Evolutionary conservation across 2,113 vertebrate species (phyloP), one percentile per base, ranked within the genome.

Genomic region (Malurus alboscapulatus): DNA sequence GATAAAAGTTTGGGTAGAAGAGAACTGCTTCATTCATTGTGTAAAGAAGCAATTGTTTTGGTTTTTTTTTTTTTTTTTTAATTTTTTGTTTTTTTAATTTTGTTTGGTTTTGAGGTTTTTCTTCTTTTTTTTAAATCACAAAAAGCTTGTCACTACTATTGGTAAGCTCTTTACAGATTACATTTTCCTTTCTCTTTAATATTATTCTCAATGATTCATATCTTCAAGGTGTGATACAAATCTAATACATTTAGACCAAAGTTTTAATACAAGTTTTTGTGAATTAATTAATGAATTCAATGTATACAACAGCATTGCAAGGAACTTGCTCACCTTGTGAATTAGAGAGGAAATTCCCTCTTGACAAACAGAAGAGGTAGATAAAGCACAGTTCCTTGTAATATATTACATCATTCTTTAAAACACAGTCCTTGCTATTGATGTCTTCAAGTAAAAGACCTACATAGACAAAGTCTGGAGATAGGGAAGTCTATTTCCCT

Each of bases 371-470:
- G 66, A 78, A 59, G 42, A 14, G 6, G 22, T 26, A 51, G 18
- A 77, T 58, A 59, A 84, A 54, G 2, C 26, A 25, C 12, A 71
- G 10, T 5, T 93, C 18, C 20, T 82, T 9, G 1, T 34, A 81
- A 19, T 36, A 18, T 44, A 9, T 40, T 58, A 16, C 30, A 22
- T 47, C 29, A 58, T 61, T 48, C 24, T 88, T 69, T 89, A 71
- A 92, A 86, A 58, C 26, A 51, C 0, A 0, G 2, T 67, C 58
- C 29, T 77, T 2, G 1, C 7, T 57, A 53, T 38, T 62, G 14
- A 6, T 81, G 18, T 50, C 18, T 68, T 74, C 63, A 81, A 25
- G 8, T 47, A 36, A 32, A 58, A 68, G 55, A 55, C 15, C 18
- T 51, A 53, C 22, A 20, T 5, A 74, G 42, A 61, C 16, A 61